Base-by-base conservation (phyloP, 1,140 invertebrate genomes). In the Neodiprion pinetum region DNA sequence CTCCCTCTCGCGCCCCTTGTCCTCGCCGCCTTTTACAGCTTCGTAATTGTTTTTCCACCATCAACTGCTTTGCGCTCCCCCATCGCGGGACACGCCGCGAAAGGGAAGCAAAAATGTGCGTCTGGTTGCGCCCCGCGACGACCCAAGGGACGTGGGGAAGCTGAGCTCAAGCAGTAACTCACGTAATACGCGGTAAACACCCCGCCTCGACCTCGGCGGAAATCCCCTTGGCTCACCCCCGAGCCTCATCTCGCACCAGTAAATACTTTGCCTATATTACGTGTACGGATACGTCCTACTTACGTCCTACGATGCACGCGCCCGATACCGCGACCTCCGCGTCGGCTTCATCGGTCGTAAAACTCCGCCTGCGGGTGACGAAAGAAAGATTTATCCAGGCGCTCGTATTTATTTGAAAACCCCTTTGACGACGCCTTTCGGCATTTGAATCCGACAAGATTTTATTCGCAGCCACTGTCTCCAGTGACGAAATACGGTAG, bases 1-100 rank as follows among this genome's bases (percentile, higher is more conserved):
- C 53, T 3, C n/a, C n/a, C 53, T 9, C 11, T 9, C n/a, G 4
- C 53, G 5, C n/a, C 53, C n/a, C n/a, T 17, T 61, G n/a, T 61
- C n/a, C 4, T 9, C 11, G 5, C 53, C 67, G 11, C 21, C 67
- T 69, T 69, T 69, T 23, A 69, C 67, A 14, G 67, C 67, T 69
- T 69, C 67, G 67, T 69, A 69, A 69, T 69, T 69, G 67, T 69
- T 69, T 69, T 69, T 69, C 67, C 67, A 11, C 67, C 23, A 69
- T 69, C 67, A 69, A 69, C 67, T 69, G 67, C 21, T 69, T 69
- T 21, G 67, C 67, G 67, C 67, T 69, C 14, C 23, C 67, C 67
- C 23, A 65, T 40, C 28, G 28, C 28, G 5, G 61, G 61, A 65
- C 17, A 65, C 61, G 61, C 12, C 12, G 61, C 12, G 67, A 11